These are phyloP conservation scores for Spilogale gracilis DNA, from an alignment of 2,113 vertebrate genomes.

Conservation along the genomic window DNA sequence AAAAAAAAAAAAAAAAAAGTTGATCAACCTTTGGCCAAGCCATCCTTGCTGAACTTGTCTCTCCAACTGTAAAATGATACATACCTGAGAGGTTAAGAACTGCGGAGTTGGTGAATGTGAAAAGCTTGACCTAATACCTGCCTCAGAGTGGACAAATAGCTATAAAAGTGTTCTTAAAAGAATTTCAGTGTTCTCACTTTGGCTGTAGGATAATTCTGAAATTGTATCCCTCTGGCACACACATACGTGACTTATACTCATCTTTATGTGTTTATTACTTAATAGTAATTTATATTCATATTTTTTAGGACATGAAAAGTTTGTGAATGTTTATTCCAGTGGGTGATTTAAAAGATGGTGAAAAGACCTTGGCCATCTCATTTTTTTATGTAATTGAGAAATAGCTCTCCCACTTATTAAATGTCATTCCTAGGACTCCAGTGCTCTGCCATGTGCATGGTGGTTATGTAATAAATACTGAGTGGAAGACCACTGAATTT, in stretches of 20 bases:
- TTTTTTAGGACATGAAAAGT: constrained; percentile 29
- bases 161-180: not conserved
- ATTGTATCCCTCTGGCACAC: not conserved
- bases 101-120: not conserved
- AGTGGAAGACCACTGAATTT: not conserved
- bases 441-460: not conserved
- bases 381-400: not conserved
- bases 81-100: not conserved
- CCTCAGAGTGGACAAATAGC: not conserved
- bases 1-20: too few species aligned
- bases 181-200: constrained; percentile 36
- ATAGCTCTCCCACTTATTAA: not conserved
- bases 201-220: constrained; percentile 10
- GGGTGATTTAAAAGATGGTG: constrained; percentile 8
- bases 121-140: not conserved
- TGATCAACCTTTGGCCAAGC: constrained; percentile 33
- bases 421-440: not conserved
- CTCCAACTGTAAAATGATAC: constrained; percentile 19
- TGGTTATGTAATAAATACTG: not conserved
- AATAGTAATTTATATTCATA: constrained; percentile 15
- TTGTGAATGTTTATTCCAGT: constrained; percentile 25
- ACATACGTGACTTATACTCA: not conserved
- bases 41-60: not conserved
- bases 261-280: not conserved
- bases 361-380: not conserved